phyloP scores from a whole-genome alignment of 2,797 vertebrate species.

The Ispidina picta region DNA sequence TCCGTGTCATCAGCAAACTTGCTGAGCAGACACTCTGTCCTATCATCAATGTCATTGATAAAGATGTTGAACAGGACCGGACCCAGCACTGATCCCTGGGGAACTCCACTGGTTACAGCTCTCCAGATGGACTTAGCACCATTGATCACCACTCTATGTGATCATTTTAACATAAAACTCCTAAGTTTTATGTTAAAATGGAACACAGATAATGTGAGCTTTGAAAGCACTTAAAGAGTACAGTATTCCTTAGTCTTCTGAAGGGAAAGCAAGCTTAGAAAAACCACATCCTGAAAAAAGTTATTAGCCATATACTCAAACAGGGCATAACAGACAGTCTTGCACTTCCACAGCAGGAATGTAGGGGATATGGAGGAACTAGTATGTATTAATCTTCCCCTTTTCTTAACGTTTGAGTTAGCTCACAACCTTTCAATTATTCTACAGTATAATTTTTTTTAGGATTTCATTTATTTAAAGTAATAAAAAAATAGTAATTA shows the following conservation, averaged over 20 bases:
- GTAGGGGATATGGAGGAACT: background rate
- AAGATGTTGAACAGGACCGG: no score
- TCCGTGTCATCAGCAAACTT: no score
- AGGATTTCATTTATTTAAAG: no score
- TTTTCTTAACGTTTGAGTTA: background rate
- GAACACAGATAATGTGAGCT: background rate
- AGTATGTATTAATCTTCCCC: background rate
- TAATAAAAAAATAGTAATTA: no score
- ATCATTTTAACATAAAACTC: no score
- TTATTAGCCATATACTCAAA: background rate
- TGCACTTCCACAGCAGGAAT: background rate
- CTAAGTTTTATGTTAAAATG: background rate
- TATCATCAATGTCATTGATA: no score
- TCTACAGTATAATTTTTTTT: background rate
- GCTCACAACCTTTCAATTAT: background rate
- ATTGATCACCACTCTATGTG: no score
- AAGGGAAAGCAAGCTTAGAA: background rate
- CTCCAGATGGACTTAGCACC: no score
- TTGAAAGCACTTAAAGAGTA: background rate
- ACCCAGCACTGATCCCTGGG: no score
- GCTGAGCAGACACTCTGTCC: no score
- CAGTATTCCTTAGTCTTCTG: background rate
- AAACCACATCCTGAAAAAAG: background rate
- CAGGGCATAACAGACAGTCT: background rate
- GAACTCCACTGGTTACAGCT: no score